These are phyloP conservation scores for Aleiodes testaceus DNA, from an alignment of 2,888 invertebrate species.

Conservation along the genomic window DNA sequence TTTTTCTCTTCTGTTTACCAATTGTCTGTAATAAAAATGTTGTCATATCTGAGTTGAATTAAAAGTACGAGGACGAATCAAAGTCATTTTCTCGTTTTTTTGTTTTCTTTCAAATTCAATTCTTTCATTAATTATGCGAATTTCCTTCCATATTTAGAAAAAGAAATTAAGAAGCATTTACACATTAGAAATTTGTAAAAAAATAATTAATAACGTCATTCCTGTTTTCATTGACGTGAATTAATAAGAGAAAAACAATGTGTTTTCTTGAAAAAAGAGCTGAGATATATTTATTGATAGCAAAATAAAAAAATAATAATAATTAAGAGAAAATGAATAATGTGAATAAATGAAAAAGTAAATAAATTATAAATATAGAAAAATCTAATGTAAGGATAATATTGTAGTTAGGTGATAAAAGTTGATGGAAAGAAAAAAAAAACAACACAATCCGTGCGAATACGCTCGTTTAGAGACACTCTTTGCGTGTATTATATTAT, in stretches of 20 bases:
- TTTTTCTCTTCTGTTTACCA: slow-evolving; percentile 57
- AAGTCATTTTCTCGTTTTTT: slow-evolving; percentile 57
- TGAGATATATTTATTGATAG: slow-evolving; percentile 65
- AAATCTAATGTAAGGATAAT: slow-evolving; percentile 16
- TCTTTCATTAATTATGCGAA: slow-evolving; percentile 2
- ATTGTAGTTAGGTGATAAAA: slow-evolving; percentile 35
- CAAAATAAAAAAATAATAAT: slow-evolving; percentile 18
- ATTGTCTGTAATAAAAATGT: slow-evolving; percentile 55
- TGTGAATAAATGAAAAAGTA: slow-evolving; percentile 36
- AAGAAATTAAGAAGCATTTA: slow-evolving; percentile 45
- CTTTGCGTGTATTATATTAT: slow-evolving; percentile 67
- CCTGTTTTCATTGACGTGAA: slow-evolving; percentile 50
- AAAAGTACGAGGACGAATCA: slow-evolving; percentile 58
- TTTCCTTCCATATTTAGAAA: slow-evolving; percentile 21
- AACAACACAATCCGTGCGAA: slow-evolving; percentile 37
- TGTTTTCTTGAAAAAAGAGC: slow-evolving; percentile 55
- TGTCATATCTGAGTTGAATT: not conserved
- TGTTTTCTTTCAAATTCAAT: slow-evolving; percentile 34
- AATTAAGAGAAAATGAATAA: slow-evolving; percentile 36
- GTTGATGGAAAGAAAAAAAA: not conserved
- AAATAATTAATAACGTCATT: slow-evolving; percentile 58
- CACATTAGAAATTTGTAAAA: slow-evolving; percentile 45
- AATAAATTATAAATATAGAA: slow-evolving; percentile 34
- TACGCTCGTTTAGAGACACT: slow-evolving; percentile 57
- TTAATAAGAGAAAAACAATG: slow-evolving; percentile 51